Evolutionary conservation across 1,140 invertebrate species (phyloP), one percentile per base, ranked within the genome.

Genomic region (Ladona fulva): DNA sequence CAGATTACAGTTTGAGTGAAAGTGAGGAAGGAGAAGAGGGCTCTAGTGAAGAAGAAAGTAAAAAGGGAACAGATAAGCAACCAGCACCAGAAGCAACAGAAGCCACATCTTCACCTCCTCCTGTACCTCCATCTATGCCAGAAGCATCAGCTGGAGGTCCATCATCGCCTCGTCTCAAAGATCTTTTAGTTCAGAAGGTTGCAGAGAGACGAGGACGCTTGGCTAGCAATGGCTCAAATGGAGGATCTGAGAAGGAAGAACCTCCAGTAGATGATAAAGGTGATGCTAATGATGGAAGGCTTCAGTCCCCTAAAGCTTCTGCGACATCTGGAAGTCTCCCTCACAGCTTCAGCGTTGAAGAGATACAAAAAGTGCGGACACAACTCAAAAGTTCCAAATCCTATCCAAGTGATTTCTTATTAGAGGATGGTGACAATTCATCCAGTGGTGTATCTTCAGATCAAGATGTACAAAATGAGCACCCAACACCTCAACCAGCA

Each of bases 391-490:
- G 91, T 76, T 95, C 93, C 6, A 93, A 93, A 82, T 94, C 93
- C 5, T 94, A 92, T 83, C 93, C 93, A 16, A 93, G 93, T 84
- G 92, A 94, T 81, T 91, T 94, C 79, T 80, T 86, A 0, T 85
- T 89, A 11, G 93, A 93, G 86, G 93, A 94, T 83, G 92, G 92
- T 42, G 94, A 95, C 83, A 95, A 95, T 84, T 94, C 92, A 78
- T 95, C 93, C 11, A 94, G 92, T 75, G 94, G 93, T 0, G 93
- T 95, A 0, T 94, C 93, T 78, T 94, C 93, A 29, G 94, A 95
- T 83, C 93, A 95, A 82, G 94, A 95, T 81, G 85, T 91, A 24
- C 85, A 88, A 82, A 78, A 85, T 82, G 73, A 86, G 83, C 84
- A 84, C 76, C 85, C 84, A 86, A 88, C 74, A 79, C 79, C 19